Conservation (phyloP, 1,140 invertebrate genomes). For the Polypedilum vanderplanki region DNA sequence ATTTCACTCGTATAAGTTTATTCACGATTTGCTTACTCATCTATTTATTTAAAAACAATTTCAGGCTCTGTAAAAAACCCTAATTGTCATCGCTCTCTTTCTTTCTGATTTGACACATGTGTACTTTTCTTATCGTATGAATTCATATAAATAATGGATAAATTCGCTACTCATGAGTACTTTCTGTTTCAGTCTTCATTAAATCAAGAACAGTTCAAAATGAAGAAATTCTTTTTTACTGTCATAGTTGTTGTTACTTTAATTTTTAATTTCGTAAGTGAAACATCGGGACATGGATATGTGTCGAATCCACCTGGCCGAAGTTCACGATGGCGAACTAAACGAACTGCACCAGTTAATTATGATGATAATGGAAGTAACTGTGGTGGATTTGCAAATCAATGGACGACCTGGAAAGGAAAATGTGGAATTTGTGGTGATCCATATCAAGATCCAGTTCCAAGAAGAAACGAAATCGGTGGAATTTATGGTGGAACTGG, state of each 20-base stretch:
- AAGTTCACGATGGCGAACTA: slow-evolving; percentile 57
- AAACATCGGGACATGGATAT: slow-evolving; percentile 55
- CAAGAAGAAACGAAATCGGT: slow-evolving; percentile 56
- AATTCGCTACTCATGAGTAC: slow-evolving; percentile 1
- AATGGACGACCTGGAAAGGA: slow-evolving; percentile 47
- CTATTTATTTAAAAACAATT: too few relatives aligned
- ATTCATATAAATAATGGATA: slow-evolving; percentile 2
- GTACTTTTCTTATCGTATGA: neutral
- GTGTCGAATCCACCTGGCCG: slow-evolving; percentile 60
- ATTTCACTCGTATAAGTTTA: too few relatives aligned
- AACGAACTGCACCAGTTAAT: slow-evolving; percentile 50
- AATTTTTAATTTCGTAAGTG: slow-evolving; percentile 20
- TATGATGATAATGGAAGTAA: slow-evolving; percentile 59
- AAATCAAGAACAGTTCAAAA: neutral
- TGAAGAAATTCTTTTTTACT: neutral
- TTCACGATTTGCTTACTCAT: too few relatives aligned
- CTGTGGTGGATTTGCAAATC: slow-evolving; percentile 55
- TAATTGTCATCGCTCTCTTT: neutral
- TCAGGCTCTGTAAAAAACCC: too few relatives aligned
- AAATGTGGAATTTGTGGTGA: slow-evolving; percentile 57
- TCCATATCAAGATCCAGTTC: slow-evolving; percentile 45
- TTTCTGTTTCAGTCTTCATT: slow-evolving; percentile 20
- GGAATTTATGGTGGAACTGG: slow-evolving; percentile 53
- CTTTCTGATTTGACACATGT: neutral
- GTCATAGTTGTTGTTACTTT: neutral